phyloP scores from a whole-genome alignment of 2,797 vertebrate species.

The Meriones psammophilus region DNA sequence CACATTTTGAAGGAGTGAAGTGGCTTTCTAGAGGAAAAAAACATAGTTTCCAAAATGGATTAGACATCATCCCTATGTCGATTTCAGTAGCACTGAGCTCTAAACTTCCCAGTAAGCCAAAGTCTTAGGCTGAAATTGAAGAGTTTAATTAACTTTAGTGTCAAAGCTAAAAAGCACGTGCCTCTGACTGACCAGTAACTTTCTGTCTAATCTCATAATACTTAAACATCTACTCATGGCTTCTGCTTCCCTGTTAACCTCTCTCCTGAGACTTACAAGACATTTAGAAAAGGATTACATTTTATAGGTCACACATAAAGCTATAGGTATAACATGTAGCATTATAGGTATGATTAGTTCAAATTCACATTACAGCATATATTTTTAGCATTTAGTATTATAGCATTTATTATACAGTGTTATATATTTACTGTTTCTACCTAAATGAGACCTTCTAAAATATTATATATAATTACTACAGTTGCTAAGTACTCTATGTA shows the following conservation, averaged over 20 bases:
- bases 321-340: not conserved
- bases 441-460: slow-evolving; percentile 39
- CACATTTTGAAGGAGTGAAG: not conserved
- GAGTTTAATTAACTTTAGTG: not conserved
- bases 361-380: not conserved
- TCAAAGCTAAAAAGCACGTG: not conserved
- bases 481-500: not conserved
- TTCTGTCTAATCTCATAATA: not conserved
- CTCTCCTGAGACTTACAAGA: not conserved
- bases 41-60: not conserved
- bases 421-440: not conserved
- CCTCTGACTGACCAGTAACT: not conserved
- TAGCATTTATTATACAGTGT: not conserved
- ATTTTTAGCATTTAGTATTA: not conserved
- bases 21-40: not conserved
- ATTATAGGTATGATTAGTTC: not conserved
- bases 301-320: not conserved
- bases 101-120: not conserved
- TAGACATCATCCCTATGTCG: not conserved
- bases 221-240: not conserved
- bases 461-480: slow-evolving; percentile 10
- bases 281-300: not conserved
- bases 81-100: not conserved
- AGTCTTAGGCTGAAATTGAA: not conserved
- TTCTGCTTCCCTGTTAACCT: not conserved